Evolutionary conservation across 2,797 vertebrate species (phyloP).

Genomic region (Sarcoramphus papa): DNA sequence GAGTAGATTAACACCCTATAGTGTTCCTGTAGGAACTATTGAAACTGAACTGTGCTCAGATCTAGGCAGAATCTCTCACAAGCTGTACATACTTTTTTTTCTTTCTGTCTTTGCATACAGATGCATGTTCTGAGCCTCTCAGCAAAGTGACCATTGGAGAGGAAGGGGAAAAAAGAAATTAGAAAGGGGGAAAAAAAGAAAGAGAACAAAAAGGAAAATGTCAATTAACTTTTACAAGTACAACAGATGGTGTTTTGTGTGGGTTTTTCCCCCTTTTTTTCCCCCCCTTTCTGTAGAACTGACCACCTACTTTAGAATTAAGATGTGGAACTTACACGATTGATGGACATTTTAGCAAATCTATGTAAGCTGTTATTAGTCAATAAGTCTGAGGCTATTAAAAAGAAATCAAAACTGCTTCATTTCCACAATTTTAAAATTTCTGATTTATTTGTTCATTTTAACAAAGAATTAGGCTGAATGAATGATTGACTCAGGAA

Average conservation of each 20-base stretch:
- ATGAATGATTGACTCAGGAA: background rate
- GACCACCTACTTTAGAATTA: background rate
- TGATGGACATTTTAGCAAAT: background rate
- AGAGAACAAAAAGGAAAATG: background rate
- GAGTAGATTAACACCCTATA: background rate
- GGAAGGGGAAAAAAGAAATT: background rate
- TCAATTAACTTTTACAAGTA: background rate
- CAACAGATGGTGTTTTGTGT: background rate
- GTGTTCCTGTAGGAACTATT: background rate
- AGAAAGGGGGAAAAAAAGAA: accelerated
- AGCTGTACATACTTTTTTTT: background rate
- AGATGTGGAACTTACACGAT: background rate
- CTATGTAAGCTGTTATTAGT: background rate
- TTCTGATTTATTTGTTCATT: background rate
- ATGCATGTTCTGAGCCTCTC: background rate
- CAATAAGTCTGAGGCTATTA: background rate
- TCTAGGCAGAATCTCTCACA: background rate
- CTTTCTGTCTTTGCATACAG: background rate
- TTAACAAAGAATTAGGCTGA: background rate
- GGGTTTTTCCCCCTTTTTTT: accelerated
- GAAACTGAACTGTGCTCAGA: background rate
- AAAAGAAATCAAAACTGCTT: background rate
- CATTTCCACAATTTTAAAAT: background rate
- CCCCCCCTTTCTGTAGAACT: background rate
- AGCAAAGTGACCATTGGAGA: background rate